Evolutionary conservation across 1,140 invertebrate genomes (phyloP).

Genomic region (Drosophila repletoides): DNA sequence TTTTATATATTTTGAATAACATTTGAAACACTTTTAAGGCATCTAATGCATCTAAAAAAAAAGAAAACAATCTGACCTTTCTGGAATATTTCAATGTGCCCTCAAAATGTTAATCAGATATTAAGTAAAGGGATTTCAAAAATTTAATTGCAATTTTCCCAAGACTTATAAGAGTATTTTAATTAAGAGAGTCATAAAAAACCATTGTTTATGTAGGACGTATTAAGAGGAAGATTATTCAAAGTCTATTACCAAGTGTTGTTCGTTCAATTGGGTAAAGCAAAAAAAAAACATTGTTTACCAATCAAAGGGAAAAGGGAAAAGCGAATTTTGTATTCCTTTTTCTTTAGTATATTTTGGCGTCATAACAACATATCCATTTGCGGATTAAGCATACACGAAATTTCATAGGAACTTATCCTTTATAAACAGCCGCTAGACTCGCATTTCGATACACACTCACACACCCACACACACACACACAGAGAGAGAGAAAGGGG

Average conservation of each 20-base stretch:
- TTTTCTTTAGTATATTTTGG: slow-evolving; percentile 22
- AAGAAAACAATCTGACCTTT: no score
- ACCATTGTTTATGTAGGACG: no score
- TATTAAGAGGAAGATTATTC: slow-evolving; percentile 4
- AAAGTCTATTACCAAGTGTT: slow-evolving; percentile 14
- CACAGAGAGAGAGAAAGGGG: neutral
- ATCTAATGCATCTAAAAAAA: no score
- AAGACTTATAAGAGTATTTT: neutral
- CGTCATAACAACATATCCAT: slow-evolving; percentile 67
- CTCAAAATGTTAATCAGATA: neutral
- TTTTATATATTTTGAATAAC: no score
- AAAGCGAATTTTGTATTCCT: slow-evolving; percentile 7
- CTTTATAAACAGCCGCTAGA: slow-evolving; percentile 74
- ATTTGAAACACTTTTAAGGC: no score
- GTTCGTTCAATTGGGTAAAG: slow-evolving; percentile 16
- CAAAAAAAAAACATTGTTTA: slow-evolving; percentile 34
- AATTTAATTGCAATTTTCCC: neutral
- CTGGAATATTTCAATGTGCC: neutral
- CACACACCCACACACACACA: slow-evolving; percentile 4
- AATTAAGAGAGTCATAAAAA: slow-evolving; percentile 15
- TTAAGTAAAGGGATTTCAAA: neutral
- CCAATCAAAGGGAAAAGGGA: slow-evolving; percentile 5
- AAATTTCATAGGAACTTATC: slow-evolving; percentile 67
- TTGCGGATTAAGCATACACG: slow-evolving; percentile 74
- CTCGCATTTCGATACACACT: slow-evolving; percentile 15